Conservation (phyloP, 2,888 invertebrate genomes). For the Eurois occulta region DNA sequence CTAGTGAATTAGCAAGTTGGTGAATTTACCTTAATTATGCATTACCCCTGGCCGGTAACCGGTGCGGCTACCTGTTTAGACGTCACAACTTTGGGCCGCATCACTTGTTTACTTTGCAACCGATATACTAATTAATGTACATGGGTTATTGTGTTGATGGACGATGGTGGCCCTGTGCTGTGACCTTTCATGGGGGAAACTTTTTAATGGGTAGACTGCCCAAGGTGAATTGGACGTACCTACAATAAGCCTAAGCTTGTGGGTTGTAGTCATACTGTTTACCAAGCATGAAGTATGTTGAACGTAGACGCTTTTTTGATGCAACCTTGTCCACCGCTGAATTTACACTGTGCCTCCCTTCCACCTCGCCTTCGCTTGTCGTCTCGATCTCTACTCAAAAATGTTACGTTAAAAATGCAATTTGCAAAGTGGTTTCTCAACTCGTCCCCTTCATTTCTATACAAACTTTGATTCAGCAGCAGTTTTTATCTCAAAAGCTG, state of each 20-base stretch:
- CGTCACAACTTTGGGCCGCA: slow-evolving; percentile 48
- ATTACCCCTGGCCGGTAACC: slow-evolving; percentile 45
- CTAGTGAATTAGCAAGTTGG: slow-evolving; percentile 63
- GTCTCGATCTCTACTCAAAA: background rate
- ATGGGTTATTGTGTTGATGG: background rate
- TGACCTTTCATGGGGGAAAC: background rate
- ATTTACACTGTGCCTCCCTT: background rate
- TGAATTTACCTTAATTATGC: slow-evolving; percentile 69
- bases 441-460: background rate
- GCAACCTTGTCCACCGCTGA: background rate
- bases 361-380: background rate
- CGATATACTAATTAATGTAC: slow-evolving; percentile 45
- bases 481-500: slow-evolving; percentile 1
- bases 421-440: slow-evolving; percentile 26
- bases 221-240: too few species aligned
- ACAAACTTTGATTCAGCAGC: background rate
- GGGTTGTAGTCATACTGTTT: background rate
- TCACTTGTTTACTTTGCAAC: slow-evolving; percentile 37
- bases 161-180: background rate
- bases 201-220: background rate
- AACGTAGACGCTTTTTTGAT: background rate
- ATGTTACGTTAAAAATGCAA: slow-evolving; percentile 6
- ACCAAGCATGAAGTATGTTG: background rate
- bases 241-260: background rate
- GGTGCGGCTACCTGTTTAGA: slow-evolving; percentile 33